These are phyloP conservation scores for Andrena praecox DNA, from an alignment of 2,888 invertebrate species.

Conservation along the genomic window DNA sequence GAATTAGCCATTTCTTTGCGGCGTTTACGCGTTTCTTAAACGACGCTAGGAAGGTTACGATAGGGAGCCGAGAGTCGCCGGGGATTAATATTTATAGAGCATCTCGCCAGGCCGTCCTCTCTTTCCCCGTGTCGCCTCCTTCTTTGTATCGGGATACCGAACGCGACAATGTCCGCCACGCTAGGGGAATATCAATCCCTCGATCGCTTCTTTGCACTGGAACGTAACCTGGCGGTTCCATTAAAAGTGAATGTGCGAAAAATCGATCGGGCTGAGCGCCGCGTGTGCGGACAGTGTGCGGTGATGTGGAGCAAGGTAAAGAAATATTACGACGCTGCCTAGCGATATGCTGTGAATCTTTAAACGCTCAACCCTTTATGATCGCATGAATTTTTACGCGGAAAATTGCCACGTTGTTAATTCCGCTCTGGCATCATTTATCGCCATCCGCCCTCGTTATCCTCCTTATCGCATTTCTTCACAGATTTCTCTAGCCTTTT, in stretches of 20 bases:
- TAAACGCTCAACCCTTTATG: neutral
- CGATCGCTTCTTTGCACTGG: conserved; percentile 48
- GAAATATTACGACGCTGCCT: conserved; percentile 14
- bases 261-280: conserved; percentile 42
- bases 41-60: conserved; percentile 48
- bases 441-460: neutral
- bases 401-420: neutral
- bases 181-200: conserved; percentile 42
- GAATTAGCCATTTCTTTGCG: conserved; percentile 67
- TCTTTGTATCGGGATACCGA: conserved; percentile 37
- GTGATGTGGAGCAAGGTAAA: conserved; percentile 28
- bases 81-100: conserved; percentile 65
- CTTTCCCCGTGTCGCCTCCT: conserved; percentile 18
- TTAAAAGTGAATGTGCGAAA: conserved; percentile 58
- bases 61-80: conserved; percentile 20
- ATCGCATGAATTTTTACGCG: neutral
- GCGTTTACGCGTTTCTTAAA: conserved; percentile 35
- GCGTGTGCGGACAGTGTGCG: neutral
- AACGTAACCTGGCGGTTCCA: conserved; percentile 29
- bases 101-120: conserved; percentile 41
- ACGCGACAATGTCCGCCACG: conserved; percentile 51
- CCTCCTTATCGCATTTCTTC: neutral
- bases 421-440: neutral
- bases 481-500: neutral
- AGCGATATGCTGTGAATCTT: conserved; percentile 33